Evolutionary conservation across 1,140 invertebrate genomes (phyloP), one percentile per base, ranked within the genome.

Genomic region (Solenopsis invicta): DNA sequence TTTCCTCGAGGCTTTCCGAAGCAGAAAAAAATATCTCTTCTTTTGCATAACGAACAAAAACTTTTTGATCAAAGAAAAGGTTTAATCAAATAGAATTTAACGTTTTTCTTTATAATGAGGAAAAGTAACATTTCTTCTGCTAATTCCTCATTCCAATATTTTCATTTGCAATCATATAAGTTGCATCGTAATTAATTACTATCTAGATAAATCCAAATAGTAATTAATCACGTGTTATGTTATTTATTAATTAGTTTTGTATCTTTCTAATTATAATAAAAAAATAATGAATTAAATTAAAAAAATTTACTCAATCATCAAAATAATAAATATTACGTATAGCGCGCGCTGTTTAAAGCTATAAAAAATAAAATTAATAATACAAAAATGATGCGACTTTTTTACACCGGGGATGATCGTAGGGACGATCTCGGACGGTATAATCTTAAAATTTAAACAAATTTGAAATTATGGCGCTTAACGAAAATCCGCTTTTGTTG

Each of bases 311-410:
- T 18, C 21, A 18, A 45, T 78, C 12, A n/a, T 78, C 4, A n/a
- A 29, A 67, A 21, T 45, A 37, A 80, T 54, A 69, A 69, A 81
- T 56, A 13, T 52, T 29, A 6, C n/a, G 54, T 29, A 13, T 54
- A 81, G 54, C 16, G 21, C 18, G 21, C 34, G 16, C n/a, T 71
- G n/a, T 54, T 24, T 54, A 45, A 77, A 77, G 24, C 5, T 13
- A 50, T 16, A 12, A 21, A 64, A 45, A 80, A 80, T 48, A 24
- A 18, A 69, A 21, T 75, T 41, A 75, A 75, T 75, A 75, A 41
- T 75, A 59, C n/a, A 78, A 16, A 77, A 62, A 29, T 4, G 41
- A 62, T 29, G 21, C 16, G 12, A 59, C 24, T n/a, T 77, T 62
- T 62, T 77, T 41, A 29, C 48, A 74, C 1, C 4, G 69, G 21